Evolutionary conservation across 2,888 invertebrate species (phyloP), one percentile per base, ranked within the genome.

Genomic region (Cephus nigrinus): DNA sequence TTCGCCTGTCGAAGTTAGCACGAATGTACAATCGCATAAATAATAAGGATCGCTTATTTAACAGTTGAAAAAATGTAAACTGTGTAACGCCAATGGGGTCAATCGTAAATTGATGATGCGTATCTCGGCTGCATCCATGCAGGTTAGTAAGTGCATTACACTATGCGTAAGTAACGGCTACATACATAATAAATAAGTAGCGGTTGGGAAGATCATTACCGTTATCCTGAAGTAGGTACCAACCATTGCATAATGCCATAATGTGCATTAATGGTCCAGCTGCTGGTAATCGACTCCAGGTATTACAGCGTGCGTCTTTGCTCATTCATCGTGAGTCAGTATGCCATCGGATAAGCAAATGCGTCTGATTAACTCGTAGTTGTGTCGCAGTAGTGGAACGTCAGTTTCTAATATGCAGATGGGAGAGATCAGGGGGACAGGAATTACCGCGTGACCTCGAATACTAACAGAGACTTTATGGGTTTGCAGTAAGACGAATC

Each of bases 391-490:
- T 74, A 71, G 30, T 1, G 31, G 32, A 68, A 68, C 34, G 74
- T 73, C 31, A 69, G 75, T 75, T 77, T 77, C 77, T 69, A 77
- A 77, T 77, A 77, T 75, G 77, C 69, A 75, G 77, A 77, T 77
- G n/a, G 69, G 77, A 75, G 77, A 77, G 77, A 75, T 77, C 75
- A 77, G 32, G 34, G 9, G 32, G 32, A 31, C 23, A 71, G 71
- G 23, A 71, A 71, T 71, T 71, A 31, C 33, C 31, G 71, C 9
- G 12, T 71, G 71, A 71, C 71, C 71, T 71, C 71, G 32, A 71
- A 71, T 71, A 23, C 33, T 15, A 15, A 15, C 40, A 15, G 23
- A 23, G 23, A 9, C 23, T 23, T 55, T 55, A 55, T 9, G 55
- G 1, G 23, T 15, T 23, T 55, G 23, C 55, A 55, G 23, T 9